Evolutionary conservation across 2,113 vertebrate species (phyloP).

Genomic region (Xenopus laevis): DNA sequence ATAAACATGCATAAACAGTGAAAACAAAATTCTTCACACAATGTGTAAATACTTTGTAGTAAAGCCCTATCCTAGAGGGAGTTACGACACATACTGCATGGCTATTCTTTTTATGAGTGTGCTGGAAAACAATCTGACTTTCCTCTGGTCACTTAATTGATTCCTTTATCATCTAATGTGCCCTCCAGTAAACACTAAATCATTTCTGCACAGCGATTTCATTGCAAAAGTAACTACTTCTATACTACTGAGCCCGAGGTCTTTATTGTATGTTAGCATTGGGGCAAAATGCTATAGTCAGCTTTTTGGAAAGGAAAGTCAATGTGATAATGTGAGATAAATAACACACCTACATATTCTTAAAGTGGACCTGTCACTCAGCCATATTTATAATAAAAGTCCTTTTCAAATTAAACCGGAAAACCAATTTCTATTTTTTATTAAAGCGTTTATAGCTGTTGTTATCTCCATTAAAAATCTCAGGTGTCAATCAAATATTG

Average conservation of each 20-base stretch:
- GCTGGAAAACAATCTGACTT: slow-evolving; percentile 9
- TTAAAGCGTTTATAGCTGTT: no score
- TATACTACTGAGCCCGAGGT: slow-evolving; percentile 11
- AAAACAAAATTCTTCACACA: no score
- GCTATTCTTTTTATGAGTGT: background rate
- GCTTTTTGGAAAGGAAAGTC: background rate
- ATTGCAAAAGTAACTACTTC: slow-evolving; percentile 9
- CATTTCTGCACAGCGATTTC: slow-evolving; percentile 5
- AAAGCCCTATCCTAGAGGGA: no score
- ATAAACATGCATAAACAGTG: no score
- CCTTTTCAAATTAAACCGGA: no score
- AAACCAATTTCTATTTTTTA: no score
- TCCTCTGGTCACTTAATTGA: slow-evolving; percentile 20
- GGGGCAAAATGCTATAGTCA: background rate
- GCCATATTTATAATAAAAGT: no score
- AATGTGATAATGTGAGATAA: background rate
- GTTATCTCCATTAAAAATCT: no score
- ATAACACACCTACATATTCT: background rate
- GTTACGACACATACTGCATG: background rate
- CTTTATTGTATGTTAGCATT: background rate
- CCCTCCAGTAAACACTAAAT: slow-evolving; percentile 17
- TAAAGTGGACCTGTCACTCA: no score
- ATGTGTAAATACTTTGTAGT: no score
- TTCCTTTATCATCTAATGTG: slow-evolving; percentile 8
- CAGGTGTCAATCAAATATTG: no score